Conservation (phyloP, 2,113 vertebrate genomes). For the Nymphicus hollandicus region DNA sequence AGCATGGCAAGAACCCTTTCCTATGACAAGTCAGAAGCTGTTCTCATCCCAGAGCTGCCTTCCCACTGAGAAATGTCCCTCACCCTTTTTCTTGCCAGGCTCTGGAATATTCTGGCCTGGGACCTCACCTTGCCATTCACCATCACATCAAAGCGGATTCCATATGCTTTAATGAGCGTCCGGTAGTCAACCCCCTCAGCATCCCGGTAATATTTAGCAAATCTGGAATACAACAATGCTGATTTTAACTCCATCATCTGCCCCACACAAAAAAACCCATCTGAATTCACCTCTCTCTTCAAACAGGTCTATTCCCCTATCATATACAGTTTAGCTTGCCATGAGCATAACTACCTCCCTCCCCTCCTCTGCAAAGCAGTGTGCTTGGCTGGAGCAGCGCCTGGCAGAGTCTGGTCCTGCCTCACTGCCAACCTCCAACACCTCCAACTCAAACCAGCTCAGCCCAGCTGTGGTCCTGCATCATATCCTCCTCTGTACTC, state of each 20-base stretch:
- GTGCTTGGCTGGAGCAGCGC: not conserved
- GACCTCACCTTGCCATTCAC: slow-evolving; percentile 87
- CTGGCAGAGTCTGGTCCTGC: not conserved
- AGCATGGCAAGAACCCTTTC: not conserved
- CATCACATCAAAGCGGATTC: slow-evolving; percentile 96
- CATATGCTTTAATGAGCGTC: slow-evolving; percentile 89
- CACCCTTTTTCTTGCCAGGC: not conserved
- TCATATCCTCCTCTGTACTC: not conserved
- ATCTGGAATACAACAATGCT: slow-evolving; percentile 66
- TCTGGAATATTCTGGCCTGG: not conserved
- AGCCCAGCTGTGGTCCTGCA: not conserved
- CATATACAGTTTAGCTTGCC: not conserved
- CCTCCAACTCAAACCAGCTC: not conserved
- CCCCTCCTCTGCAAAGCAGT: not conserved
- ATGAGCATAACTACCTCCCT: too few relatives aligned
- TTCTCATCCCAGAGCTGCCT: not conserved
- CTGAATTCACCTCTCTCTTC: not conserved
- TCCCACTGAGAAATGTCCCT: not conserved
- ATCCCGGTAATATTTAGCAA: slow-evolving; percentile 88
- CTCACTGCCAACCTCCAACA: not conserved
- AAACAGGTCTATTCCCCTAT: not conserved
- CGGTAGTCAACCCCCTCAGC: slow-evolving; percentile 78
- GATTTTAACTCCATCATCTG: not conserved
- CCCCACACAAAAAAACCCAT: fast-evolving
- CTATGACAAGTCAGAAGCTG: not conserved